phyloP scores from a whole-genome alignment of 2,888 invertebrate species.

The Geophilus truncorum region DNA sequence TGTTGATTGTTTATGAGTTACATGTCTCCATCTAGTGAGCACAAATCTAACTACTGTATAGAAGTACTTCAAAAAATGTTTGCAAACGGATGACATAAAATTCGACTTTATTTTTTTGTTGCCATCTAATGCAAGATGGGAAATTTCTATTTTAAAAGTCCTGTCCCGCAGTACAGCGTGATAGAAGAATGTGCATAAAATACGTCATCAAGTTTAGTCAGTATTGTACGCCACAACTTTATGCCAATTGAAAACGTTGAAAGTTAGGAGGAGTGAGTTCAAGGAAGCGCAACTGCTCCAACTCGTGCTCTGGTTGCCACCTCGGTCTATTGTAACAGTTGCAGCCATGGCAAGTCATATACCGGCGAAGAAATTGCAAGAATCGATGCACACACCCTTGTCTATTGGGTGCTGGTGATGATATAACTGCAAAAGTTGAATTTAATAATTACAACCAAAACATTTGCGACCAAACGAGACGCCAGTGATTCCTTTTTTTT shows the following conservation, averaged over 20 bases:
- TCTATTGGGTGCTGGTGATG: neutral
- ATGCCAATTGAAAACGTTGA: neutral
- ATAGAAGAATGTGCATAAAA: no score
- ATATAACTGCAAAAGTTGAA: neutral
- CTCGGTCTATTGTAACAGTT: neutral
- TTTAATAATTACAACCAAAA: neutral
- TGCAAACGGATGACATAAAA: no score
- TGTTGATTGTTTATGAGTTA: no score
- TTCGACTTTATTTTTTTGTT: no score
- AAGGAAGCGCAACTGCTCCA: neutral
- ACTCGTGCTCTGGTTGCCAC: neutral
- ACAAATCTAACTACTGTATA: no score
- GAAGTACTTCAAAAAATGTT: no score
- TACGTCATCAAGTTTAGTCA: neutral
- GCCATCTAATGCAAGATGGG: no score
- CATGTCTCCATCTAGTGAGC: no score
- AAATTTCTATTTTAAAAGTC: no score
- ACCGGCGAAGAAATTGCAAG: neutral
- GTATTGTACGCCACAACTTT: neutral
- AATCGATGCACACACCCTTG: neutral
- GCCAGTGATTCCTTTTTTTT: no score
- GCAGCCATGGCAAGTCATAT: neutral
- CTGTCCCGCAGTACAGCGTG: no score
- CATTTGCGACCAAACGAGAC: no score
- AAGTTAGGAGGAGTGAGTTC: neutral